Base-by-base conservation (phyloP, 2,888 invertebrate genomes). In the Cistogaster globosa region DNA sequence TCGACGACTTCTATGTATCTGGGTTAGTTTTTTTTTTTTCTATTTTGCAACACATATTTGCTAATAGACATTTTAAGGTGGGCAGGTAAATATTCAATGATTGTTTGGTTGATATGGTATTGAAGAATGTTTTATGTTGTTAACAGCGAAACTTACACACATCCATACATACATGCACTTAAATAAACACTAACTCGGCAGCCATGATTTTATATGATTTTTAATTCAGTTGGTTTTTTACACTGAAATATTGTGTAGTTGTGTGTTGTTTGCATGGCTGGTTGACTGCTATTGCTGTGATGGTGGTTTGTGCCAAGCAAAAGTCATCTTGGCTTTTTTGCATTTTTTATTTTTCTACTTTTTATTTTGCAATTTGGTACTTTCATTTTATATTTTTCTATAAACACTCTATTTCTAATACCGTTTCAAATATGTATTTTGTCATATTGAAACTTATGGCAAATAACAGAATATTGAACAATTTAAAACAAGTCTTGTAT, bases 81-180 rank as follows among this genome's bases (percentile, higher is more conserved):
- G 57, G 55, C 77, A 77, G 68, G 77, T 77, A 62, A 74, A 74
- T 62, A 77, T 68, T 45, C 18, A 68, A 68, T 69, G n/a, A 18
- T 2, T 42, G 51, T 26, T 67, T 32, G 32, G 7, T 42, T 42
- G 55, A 48, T 36, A 20, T 53, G 48, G 22, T 53, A 57, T 57
- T 69, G 38, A 48, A 67, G 76, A 20, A 60, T 68, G 68, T 75
- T 75, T 55, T 48, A 48, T 57, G 67, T 38, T 57, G 67, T 38
- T 58, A 68, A 58, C 51, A 68, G 38, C 32, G 8, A 48, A 36
- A 58, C 22, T n/a, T n/a, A 36, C 48, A 51, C 6, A 26, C 45
- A 65, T 16, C 16, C 18, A 48, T 14, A 36, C 26, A 58, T 1
- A 16, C 45, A 48, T 45, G 7, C 32, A 18, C 16, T 26, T 26